Base-by-base conservation (phyloP, 2,113 vertebrate species). In the Rhadina sibilatrix region DNA sequence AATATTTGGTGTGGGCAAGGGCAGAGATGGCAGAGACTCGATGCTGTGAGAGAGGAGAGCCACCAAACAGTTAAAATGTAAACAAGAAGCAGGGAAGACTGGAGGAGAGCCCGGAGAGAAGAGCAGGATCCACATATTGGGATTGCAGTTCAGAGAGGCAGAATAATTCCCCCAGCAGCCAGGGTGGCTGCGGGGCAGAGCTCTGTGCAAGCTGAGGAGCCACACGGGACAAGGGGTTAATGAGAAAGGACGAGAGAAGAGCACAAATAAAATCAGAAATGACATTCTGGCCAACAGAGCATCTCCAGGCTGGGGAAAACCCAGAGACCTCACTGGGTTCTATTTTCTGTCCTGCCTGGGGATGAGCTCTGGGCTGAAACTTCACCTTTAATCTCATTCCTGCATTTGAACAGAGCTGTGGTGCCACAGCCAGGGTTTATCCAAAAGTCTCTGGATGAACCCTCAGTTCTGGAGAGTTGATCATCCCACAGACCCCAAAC, bases 281-380 rank as follows among this genome's bases (percentile, higher is more conserved):
- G 94, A 95, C 96, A 93, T 86, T 78, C 68, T 92, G 90, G 90
- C 93, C 92, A 89, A 37, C 1, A 6, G 96, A 94, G 60, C 88
- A n/a, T 95, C 94, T 92, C 92, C 72, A 18, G 96, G 96, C 94
- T 57, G 92, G 85, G 94, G 90, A 92, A 93, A 94, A 70, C 90
- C 94, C 93, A 81, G 87, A 92, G 88, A 95, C 71, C 71, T 95
- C 76, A 11, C 42, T 96, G 47, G 47, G 81, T 95, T 96, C 90
- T 97, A 97, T 96, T 96, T 97, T 97, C 94, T 95, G 68, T 90
- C 94, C 92, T 90, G 96, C 94, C 96, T 35, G 52, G 84, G 92
- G 94, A 96, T 15, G 85, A 88, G 94, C 95, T 95, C 75, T 49
- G 90, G 76, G 88, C 90, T 78, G 52, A 93, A 75, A 81, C 92